Evolutionary conservation across 2,888 invertebrate species (phyloP).

Genomic region (Pachymerium ferrugineum): DNA sequence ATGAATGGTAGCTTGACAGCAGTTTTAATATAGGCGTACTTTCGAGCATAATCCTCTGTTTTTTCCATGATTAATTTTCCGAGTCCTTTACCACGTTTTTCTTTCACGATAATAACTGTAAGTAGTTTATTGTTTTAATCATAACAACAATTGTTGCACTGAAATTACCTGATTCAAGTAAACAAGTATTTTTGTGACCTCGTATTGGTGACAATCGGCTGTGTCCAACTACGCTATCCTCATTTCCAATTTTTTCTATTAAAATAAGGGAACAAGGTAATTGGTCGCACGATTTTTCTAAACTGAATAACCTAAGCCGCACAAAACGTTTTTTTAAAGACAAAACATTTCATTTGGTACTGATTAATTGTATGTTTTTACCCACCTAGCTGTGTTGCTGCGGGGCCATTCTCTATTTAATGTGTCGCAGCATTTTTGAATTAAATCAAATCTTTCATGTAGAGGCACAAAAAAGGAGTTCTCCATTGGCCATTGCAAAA

Average conservation of each 20-base stretch:
- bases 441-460: background rate
- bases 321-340: background rate
- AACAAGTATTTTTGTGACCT: background rate
- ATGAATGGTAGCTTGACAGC: background rate
- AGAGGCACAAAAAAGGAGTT: background rate
- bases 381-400: background rate
- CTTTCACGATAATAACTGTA: background rate
- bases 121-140: background rate
- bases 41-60: slow-evolving; percentile 12
- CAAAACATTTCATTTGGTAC: background rate
- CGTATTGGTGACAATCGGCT: background rate
- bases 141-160: background rate
- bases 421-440: background rate
- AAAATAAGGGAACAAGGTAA: slow-evolving; percentile 3
- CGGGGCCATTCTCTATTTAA: slow-evolving; percentile 5
- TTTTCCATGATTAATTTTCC: slow-evolving; percentile 14
- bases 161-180: slow-evolving; percentile 19
- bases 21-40: background rate
- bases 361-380: background rate
- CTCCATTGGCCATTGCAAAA: too few relatives aligned
- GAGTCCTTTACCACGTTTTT: background rate
- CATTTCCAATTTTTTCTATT: background rate
- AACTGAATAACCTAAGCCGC: background rate
- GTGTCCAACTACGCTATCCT: background rate
- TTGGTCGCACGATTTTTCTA: slow-evolving; percentile 9